Base-by-base conservation (phyloP, 1,140 invertebrate species). In the Cecropterus lyciades region DNA sequence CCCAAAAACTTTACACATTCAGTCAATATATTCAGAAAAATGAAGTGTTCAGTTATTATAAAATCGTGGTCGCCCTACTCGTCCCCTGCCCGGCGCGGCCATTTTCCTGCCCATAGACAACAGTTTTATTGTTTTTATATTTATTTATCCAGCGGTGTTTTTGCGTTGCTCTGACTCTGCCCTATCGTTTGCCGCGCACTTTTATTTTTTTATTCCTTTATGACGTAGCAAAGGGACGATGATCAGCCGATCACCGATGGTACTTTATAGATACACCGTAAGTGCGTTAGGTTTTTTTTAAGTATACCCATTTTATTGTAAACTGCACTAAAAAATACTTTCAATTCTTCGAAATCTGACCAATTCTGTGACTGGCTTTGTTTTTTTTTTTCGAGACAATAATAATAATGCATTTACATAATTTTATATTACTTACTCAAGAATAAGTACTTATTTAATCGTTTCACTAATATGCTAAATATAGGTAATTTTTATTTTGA, bases 51-150 rank as follows among this genome's bases (percentile, higher is more conserved):
- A 62, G 15, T 63, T 53, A 65, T 40, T 55, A 55, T n/a, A 65
- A 27, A 57, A 27, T 4, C 10, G 55, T 84, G 67, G 79, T 75
- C 73, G 76, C 81, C 72, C 64, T 77, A 73, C 4, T 62, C 46
- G 56, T 71, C 73, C 76, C 80, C 78, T 67, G 75, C 74, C 71
- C 80, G 73, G 75, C 81, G 84, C 81, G 80, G 74, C 85, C 83
- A 87, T 88, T 88, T 82, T 80, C 83, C 83, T 76, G 75, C 67
- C 83, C 84, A 87, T 89, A 90, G 82, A 89, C 87, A 90, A 90
- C 77, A 84, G 79, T 90, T 88, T 90, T 90, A 90, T 90, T 88
- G 84, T 87, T 90, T 90, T 90, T 87, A 87, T 89, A 89, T 90
- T 87, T 90, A 90, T 90, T 89, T 89, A 87, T 90, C 82, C 73